Base-by-base conservation (phyloP, 2,888 invertebrate genomes). In the Volucella zonaria region DNA sequence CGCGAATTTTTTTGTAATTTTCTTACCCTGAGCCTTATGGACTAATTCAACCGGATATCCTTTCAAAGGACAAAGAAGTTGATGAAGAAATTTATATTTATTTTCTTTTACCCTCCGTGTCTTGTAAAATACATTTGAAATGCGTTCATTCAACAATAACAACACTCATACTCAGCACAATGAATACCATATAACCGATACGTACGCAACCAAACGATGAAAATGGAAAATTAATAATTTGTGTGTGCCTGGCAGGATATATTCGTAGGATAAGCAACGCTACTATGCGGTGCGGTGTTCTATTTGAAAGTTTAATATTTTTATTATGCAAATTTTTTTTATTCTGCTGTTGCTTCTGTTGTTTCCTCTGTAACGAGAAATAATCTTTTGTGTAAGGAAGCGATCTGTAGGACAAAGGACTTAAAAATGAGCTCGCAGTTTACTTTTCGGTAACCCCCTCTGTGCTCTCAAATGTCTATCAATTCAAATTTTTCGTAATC, bases 181-280 rank as follows among this genome's bases (percentile, higher is more conserved):
- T 38, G 68, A 62, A 74, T 59, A 78, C 54, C 31, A 31, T 31
- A 31, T 31, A n/a, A 31, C 31, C 6, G 31, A 31, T 31, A 31
- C 31, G 31, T 31, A 43, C 54, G 49, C 43, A 47, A 71, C 59
- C 52, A 61, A n/a, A 61, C 61, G 31, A 85, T 67, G 83, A 80
- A 85, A 80, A 85, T 85, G 83, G 83, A 85, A 85, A 85, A 85
- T 85, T 85, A 85, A 85, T 85, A 85, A 85, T 85, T 85, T 80
- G 77, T 78, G 83, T 83, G 71, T 75, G 79, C 56, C 75, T 79
- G 70, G 80, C 83, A 85, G 83, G 83, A 85, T 83, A 75, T 62
- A 70, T 31, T 31, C 31, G 31, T 31, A 31, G 31, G 31, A 31
- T 31, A 62, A 38, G 61, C 49, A 59, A 61, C 62, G 58, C 66